These are phyloP conservation scores for Protobothrops mucrosquamatus DNA, from an alignment of 2,113 vertebrate genomes.

Conservation along the genomic window DNA sequence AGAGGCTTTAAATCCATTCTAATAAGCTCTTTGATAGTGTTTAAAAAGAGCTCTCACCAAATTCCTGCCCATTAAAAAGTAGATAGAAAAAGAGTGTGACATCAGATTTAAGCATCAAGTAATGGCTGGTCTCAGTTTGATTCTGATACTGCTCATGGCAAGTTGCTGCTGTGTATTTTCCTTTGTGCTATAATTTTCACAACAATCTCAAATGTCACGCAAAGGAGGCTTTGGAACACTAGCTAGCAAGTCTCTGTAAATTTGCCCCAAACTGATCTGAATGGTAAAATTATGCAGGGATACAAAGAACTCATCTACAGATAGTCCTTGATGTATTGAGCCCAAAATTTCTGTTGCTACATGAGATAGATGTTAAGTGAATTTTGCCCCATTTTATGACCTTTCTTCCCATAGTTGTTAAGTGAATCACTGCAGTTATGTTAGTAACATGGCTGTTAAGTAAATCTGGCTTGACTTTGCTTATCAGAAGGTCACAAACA, in stretches of 20 bases:
- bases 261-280: background rate
- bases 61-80: conserved; percentile 2
- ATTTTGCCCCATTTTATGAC: background rate
- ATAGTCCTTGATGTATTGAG: background rate
- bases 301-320: background rate
- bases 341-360: background rate
- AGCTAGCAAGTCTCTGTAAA: background rate
- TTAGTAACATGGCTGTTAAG: background rate
- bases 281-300: background rate
- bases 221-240: background rate
- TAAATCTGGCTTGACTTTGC: background rate
- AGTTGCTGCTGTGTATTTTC: background rate
- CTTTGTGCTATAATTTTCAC: background rate
- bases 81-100: conserved; percentile 11
- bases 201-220: background rate
- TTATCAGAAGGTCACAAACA: background rate
- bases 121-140: conserved; percentile 16
- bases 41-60: conserved; percentile 27
- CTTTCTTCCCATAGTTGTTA: background rate
- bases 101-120: conserved; percentile 32
- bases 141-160: conserved; percentile 11
- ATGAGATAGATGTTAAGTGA: too few relatives aligned
- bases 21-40: conserved; percentile 49
- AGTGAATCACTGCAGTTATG: background rate
- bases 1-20: conserved; percentile 56